These are phyloP conservation scores for Emydoidea blandingii DNA, from an alignment of 2,797 vertebrate species.

Conservation along the genomic window DNA sequence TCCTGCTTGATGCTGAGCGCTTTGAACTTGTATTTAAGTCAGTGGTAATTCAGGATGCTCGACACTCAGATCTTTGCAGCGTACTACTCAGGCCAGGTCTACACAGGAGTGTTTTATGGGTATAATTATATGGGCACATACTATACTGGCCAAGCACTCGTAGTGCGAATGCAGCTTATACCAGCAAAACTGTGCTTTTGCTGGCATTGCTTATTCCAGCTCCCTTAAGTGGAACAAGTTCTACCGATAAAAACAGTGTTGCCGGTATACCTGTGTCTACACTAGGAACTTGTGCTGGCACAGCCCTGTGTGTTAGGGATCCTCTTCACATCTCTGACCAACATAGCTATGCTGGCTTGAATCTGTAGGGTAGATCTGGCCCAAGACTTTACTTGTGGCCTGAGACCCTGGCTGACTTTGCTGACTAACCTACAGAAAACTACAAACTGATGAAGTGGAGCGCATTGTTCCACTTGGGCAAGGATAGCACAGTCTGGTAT, in stretches of 20 bases:
- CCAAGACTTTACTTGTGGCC: not conserved
- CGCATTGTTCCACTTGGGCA: not conserved
- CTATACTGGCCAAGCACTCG: no score
- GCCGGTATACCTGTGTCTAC: no score
- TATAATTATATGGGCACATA: not conserved
- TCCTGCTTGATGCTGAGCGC: not conserved
- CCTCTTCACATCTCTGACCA: no score
- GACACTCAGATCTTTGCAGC: not conserved
- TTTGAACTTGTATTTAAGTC: not conserved
- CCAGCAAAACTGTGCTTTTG: no score
- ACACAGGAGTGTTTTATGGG: not conserved
- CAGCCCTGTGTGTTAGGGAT: no score
- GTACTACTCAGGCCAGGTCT: no score
- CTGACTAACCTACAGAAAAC: not conserved
- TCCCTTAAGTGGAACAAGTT: not conserved
- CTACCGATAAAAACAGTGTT: not conserved
- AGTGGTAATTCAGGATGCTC: not conserved
- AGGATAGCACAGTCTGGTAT: not conserved
- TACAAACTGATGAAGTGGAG: not conserved
- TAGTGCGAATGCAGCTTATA: no score
- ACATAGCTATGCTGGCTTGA: no score
- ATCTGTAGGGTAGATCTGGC: not conserved
- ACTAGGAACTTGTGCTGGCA: no score
- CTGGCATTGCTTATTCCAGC: not conserved
- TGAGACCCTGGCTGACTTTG: not conserved